Percentiles rank a stretch among this genome's conserved stretches.
Evolutionary conservation across 2,888 invertebrate genomes (phyloP).

Genomic region (Drosophila putrida): DNA sequence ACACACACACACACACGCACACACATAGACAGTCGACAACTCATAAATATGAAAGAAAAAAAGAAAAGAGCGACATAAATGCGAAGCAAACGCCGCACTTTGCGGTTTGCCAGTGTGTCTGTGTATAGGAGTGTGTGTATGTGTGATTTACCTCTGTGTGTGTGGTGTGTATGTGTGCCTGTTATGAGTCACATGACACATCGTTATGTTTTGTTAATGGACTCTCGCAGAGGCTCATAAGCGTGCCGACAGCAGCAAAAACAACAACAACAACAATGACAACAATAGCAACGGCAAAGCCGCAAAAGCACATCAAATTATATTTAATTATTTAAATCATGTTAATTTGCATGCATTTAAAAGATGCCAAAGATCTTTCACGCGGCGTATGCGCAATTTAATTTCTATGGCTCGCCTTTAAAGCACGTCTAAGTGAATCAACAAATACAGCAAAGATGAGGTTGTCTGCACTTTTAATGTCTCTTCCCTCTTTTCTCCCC

Average conservation of each 20-base stretch:
- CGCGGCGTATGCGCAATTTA: slow-evolving; percentile 45
- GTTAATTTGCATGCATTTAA: slow-evolving; percentile 74
- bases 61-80: slow-evolving; percentile 28
- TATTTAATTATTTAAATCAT: slow-evolving; percentile 80
- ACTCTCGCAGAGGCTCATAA: slow-evolving; percentile 65
- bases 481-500: not conserved
- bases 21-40: slow-evolving; percentile 28
- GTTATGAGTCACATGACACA: slow-evolving; percentile 81
- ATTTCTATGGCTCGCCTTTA: slow-evolving; percentile 49
- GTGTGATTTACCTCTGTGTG: slow-evolving; percentile 14
- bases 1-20: slow-evolving; percentile 25
- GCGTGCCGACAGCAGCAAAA: slow-evolving; percentile 40
- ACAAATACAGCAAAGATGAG: slow-evolving; percentile 51
- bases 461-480: slow-evolving; percentile 40
- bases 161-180: slow-evolving; percentile 46
- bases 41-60: slow-evolving; percentile 70
- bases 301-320: slow-evolving; percentile 76
- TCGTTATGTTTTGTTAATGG: slow-evolving; percentile 84
- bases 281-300: slow-evolving; percentile 26
- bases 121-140: slow-evolving; percentile 26
- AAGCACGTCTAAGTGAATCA: slow-evolving; percentile 46
- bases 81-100: slow-evolving; percentile 58
- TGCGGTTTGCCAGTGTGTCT: slow-evolving; percentile 53
- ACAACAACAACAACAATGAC: slow-evolving; percentile 13
- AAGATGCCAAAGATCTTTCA: slow-evolving; percentile 37